phyloP scores from a whole-genome alignment of 2,888 invertebrate species.

The Rhagium mordax region DNA sequence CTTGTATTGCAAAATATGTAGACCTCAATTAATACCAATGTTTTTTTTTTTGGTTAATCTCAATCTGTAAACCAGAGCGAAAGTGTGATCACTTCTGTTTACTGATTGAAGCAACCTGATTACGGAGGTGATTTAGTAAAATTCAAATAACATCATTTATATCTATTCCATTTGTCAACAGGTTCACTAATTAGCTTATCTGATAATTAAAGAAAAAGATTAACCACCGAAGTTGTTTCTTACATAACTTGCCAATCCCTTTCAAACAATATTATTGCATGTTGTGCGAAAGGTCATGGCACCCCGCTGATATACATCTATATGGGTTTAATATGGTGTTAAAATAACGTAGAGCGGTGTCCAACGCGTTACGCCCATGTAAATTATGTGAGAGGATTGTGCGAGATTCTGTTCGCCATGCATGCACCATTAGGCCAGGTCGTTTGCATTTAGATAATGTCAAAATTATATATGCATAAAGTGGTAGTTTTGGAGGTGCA shows the following conservation, averaged over 20 bases:
- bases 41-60: not conserved
- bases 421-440: no score
- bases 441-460: no score
- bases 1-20: no score
- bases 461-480: no score
- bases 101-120: not conserved
- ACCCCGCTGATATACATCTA: not conserved
- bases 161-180: not conserved
- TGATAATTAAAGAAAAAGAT: not conserved
- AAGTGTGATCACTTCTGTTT: not conserved
- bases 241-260: slow-evolving; percentile 3
- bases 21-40: no score
- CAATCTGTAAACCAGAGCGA: not conserved
- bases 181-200: not conserved
- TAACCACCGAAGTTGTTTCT: not conserved
- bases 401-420: not conserved
- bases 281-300: not conserved
- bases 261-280: not conserved
- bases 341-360: not conserved
- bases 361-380: not conserved
- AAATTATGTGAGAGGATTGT: not conserved
- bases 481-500: no score
- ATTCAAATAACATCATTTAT: not conserved
- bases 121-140: not conserved
- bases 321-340: not conserved